phyloP scores from a whole-genome alignment of 2,888 invertebrate genomes.

The Drosophila greeni region DNA sequence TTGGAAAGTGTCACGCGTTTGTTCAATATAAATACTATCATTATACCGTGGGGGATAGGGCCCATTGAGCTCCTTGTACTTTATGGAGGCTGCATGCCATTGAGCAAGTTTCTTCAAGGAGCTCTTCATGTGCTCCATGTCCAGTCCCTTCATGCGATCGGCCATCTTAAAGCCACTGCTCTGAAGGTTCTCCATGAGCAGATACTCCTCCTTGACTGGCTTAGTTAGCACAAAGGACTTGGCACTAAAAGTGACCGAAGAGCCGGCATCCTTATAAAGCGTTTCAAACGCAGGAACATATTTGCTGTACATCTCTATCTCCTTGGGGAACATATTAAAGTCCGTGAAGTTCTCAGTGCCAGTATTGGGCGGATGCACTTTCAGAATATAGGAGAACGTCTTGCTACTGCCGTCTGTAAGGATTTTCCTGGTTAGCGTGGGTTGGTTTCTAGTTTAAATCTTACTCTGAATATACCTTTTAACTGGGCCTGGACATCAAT shows the following conservation, averaged over 20 bases:
- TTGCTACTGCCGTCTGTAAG: conserved; percentile 38
- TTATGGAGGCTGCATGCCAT: conserved; percentile 80
- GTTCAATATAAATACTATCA: conserved; percentile 25
- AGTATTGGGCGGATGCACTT: conserved; percentile 38
- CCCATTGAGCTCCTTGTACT: conserved; percentile 73
- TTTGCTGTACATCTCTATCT: conserved; percentile 52
- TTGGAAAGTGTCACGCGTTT: conserved; percentile 48
- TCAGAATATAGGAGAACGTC: conserved; percentile 52
- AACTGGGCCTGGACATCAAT: conserved; percentile 56
- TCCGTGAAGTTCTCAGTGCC: conserved; percentile 25
- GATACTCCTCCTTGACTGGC: conserved; percentile 32
- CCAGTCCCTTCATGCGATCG: conserved; percentile 71
- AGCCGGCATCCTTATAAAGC: conserved; percentile 47
- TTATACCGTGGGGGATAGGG: conserved; percentile 61
- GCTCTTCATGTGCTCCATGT: conserved; percentile 77
- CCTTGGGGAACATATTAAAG: conserved; percentile 62
- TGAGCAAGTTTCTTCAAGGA: conserved; percentile 77
- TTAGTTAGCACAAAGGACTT: conserved; percentile 38
- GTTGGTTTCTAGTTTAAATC: background rate
- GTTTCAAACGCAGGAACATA: conserved; percentile 58
- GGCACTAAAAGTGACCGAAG: conserved; percentile 43
- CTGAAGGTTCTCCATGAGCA: conserved; percentile 69
- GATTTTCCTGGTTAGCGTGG: background rate
- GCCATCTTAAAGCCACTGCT: conserved; percentile 59
- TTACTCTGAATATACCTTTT: conserved; percentile 49